These are phyloP conservation scores for Saguinus imperator DNA, from an alignment of 2,113 vertebrate species.

Conservation along the genomic window DNA sequence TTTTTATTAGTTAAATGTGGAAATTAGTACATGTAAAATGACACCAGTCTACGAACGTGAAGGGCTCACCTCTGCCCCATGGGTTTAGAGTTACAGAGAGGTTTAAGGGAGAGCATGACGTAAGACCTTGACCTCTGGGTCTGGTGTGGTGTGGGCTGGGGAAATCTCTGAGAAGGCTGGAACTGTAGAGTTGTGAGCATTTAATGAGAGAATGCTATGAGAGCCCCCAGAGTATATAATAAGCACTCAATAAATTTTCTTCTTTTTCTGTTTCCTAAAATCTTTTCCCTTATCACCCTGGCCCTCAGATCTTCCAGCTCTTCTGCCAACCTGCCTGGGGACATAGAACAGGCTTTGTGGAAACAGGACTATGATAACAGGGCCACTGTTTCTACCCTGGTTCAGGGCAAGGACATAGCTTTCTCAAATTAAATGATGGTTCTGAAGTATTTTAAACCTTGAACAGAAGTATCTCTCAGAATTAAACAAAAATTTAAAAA, in stretches of 20 bases:
- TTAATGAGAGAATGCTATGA: not conserved
- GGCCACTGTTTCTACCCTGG: not conserved
- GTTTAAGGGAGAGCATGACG: not conserved
- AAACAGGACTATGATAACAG: not conserved
- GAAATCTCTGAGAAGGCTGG: not conserved
- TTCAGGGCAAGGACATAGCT: not conserved
- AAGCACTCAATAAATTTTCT: not conserved
- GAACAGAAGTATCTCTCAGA: not conserved
- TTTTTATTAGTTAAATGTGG: constrained; percentile 9
- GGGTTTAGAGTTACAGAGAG: not conserved
- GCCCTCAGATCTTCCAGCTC: not conserved
- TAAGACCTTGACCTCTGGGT: not conserved
- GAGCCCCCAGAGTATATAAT: not conserved
- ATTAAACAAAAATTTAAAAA: not conserved
- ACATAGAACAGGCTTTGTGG: not conserved
- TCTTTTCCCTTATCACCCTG: not conserved
- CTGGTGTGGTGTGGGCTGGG: too few species aligned
- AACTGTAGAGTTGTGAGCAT: not conserved
- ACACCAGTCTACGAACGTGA: not conserved
- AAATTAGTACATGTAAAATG: not conserved
- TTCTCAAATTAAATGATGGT: not conserved
- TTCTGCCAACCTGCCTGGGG: not conserved
- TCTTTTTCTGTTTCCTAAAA: not conserved
- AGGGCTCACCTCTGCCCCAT: not conserved
- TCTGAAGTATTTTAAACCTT: not conserved